A percentile compares a stretch with the other conserved stretches of the same genome.
phyloP scores from a whole-genome alignment of 2,113 vertebrate species.

The Entomyzon cyanotis region DNA sequence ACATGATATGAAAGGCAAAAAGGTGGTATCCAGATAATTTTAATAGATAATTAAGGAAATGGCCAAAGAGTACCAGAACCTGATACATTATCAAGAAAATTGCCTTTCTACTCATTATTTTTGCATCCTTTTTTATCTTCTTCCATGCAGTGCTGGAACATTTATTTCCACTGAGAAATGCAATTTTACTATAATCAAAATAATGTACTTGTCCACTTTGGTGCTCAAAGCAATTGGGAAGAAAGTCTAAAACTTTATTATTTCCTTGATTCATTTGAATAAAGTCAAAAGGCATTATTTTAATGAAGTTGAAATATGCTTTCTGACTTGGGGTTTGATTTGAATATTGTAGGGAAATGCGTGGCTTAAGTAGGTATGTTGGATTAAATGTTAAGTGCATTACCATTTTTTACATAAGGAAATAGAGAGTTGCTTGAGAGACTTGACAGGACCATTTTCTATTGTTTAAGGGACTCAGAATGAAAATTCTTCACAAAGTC shows the following conservation, averaged over 20 bases:
- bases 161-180: background rate
- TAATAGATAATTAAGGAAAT: background rate
- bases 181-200: background rate
- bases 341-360: background rate
- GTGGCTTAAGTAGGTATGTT: background rate
- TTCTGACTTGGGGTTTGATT: background rate
- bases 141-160: background rate
- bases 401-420: background rate
- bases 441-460: background rate
- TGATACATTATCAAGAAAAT: background rate
- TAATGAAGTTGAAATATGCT: constrained; percentile 10
- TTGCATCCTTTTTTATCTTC: background rate
- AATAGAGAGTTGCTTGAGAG: background rate
- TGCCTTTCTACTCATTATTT: background rate
- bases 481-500: background rate
- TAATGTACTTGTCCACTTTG: background rate
- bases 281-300: constrained; percentile 1
- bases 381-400: background rate
- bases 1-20: background rate
- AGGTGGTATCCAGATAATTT: background rate
- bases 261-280: constrained; percentile 1
- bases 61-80: background rate
- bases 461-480: background rate
- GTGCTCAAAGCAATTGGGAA: background rate
- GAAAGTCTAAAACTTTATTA: background rate